Base-by-base conservation (phyloP, 2,797 vertebrate genomes). In the Manis javanica region DNA sequence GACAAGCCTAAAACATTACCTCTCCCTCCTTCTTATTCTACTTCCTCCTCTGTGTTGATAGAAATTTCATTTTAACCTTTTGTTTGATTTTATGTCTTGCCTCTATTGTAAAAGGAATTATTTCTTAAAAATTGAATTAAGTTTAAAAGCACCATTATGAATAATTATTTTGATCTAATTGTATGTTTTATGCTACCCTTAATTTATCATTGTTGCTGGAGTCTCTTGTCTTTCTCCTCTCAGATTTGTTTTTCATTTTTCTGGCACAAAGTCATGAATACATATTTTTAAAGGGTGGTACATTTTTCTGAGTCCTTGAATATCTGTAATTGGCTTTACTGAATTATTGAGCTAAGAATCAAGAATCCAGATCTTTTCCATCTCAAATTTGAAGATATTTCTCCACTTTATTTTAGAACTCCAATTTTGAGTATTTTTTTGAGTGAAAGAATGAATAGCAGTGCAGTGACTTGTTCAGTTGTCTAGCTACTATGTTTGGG, bases 191-290 rank as follows among this genome's bases (percentile, higher is more conserved):
- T 86, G 37, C 15, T 29, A 21, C 63, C 61, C 21, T 83, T n/a
- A 79, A 81, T 26, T 94, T 69, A 68, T 37, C 75, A 31, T 57
- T 84, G 7, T 69, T 90, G 94, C 91, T 84, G 59, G 23, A 53
- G 31, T 83, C 19, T 89, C 24, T 23, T 37, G n/a, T 29, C 29
- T 85, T 94, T 82, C 49, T 95, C 34, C 42, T 89, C 66, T 31
- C 68, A 74, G 46, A 81, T 93, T 87, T 31, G 15, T 74, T 78
- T 96, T 91, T 75, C 74, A 71, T 82, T 96, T 96, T 87, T 93
- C 53, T 96, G 88, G 86, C 34, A 86, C 37, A 42, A 26, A 78
- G 12, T 74, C 49, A 53, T 68, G 74, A 92, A 46, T 68, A 85
- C 23, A 7, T 68, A 64, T 96, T 95, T 66, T 84, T 42, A 51